Evolutionary conservation across 2,888 invertebrate species (phyloP).

Genomic region (Prostheceraeus crozeri): DNA sequence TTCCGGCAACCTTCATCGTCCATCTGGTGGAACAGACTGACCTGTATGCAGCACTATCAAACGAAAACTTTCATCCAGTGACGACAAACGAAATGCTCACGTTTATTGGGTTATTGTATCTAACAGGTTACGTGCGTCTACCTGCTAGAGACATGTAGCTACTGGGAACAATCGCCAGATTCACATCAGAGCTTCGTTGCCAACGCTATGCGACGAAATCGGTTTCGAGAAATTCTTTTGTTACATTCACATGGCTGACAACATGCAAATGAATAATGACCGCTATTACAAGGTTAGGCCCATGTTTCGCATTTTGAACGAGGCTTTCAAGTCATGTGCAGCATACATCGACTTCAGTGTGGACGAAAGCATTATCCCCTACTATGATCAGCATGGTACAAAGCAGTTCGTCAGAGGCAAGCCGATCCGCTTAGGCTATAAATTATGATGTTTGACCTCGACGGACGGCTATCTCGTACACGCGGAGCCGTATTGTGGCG

Average conservation of each 20-base stretch:
- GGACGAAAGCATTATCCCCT: slow-evolving; percentile 53
- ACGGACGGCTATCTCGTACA: not conserved
- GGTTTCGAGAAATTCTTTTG: not conserved
- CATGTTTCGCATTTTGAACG: not conserved
- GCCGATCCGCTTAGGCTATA: slow-evolving; percentile 43
- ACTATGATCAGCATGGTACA: slow-evolving; percentile 45
- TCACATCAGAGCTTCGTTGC: not conserved
- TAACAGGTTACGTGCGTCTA: slow-evolving; percentile 2
- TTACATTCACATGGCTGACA: slow-evolving; percentile 4
- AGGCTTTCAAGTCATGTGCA: not conserved
- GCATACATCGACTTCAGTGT: slow-evolving; percentile 38
- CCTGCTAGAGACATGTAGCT: slow-evolving; percentile 1
- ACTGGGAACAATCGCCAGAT: not conserved
- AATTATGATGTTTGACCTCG: slow-evolving; percentile 38
- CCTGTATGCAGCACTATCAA: slow-evolving; percentile 18
- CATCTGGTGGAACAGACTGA: too few relatives aligned
- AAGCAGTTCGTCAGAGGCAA: slow-evolving; percentile 43
- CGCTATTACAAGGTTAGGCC: slow-evolving; percentile 20
- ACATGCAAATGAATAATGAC: slow-evolving; percentile 18
- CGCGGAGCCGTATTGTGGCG: slow-evolving; percentile 12
- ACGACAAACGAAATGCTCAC: slow-evolving; percentile 10
- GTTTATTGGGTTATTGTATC: slow-evolving; percentile 4
- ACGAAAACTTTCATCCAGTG: slow-evolving; percentile 1
- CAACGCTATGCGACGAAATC: slow-evolving; percentile 14
- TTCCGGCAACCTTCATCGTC: too few relatives aligned